Base-by-base conservation (phyloP, 2,113 vertebrate species). In the Psephotus haematonotus region DNA sequence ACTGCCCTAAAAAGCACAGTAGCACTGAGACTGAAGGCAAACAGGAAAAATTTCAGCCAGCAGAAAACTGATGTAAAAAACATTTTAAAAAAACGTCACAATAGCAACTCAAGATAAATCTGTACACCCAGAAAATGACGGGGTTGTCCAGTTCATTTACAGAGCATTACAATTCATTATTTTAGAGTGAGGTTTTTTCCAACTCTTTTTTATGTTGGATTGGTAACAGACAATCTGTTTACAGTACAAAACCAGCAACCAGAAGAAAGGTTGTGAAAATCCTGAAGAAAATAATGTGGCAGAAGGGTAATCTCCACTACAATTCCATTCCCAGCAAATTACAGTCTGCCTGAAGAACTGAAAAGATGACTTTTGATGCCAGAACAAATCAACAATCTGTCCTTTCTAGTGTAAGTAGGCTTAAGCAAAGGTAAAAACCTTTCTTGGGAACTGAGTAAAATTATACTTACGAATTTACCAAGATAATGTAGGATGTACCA, bases 71-170 rank as follows among this genome's bases (percentile, higher is more conserved):
- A 4, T 41, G 8, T 15, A 76, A 88, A 60, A 85, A 14, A 13
- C 1, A 2, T 31, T 49, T 33, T 13, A 7, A 60, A 68, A 68
- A 92, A 86, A 49, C 4, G 1, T 53, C 33, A 91, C 0, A 0
- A 25, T 0, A 70, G 25, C 50, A 78, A 50, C 27, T 69, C 27
- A 39, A 57, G 31, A 2, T 25, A 43, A 28, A 25, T 64, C 67
- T 76, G 47, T 16, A 47, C 22, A 84, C 9, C 33, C 50, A 68
- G 47, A 82, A 76, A 93, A 82, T 17, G 7, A 53, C 2, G 41
- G 2, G 5, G 27, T 11, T 44, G 33, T 15, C 44, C 69, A n/a
- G 18, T 28, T 82, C 29, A 44, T 25, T 65, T 31, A 71, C 0
- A 35, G 47, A 87, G 50, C 35, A 31, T 27, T 31, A 59, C 11